A percentile compares a stretch with the other conserved stretches of the same genome.
These are phyloP conservation scores for Rhynchomys soricoides DNA, from an alignment of 2,113 vertebrate genomes.

Conservation along the genomic window DNA sequence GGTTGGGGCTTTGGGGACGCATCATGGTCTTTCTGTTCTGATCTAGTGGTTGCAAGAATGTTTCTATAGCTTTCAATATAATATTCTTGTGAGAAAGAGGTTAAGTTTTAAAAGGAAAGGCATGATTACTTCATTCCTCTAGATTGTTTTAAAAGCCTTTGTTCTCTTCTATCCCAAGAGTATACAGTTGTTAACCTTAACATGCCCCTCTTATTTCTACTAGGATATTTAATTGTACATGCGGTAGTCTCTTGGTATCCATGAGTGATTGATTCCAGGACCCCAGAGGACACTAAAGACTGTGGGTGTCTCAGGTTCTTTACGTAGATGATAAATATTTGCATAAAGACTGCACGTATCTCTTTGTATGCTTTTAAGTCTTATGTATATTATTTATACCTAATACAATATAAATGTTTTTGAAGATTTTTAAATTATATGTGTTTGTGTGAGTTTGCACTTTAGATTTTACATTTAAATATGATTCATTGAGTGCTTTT, in stretches of 20 bases:
- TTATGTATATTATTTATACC: background rate
- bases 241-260: background rate
- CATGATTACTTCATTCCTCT: background rate
- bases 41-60: background rate
- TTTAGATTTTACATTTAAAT: slow-evolving; percentile 8
- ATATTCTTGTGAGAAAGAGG: background rate
- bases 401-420: background rate
- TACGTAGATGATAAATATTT: background rate
- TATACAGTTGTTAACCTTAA: background rate
- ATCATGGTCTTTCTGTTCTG: background rate
- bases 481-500: background rate
- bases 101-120: background rate
- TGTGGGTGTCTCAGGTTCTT: background rate
- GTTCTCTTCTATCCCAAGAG: background rate
- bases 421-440: background rate
- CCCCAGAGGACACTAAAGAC: background rate
- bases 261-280: background rate
- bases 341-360: background rate
- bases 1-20: background rate
- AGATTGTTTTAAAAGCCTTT: background rate
- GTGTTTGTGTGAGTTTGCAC: background rate
- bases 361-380: background rate
- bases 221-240: background rate
- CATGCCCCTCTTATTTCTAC: background rate
- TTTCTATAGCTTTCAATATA: background rate